These are phyloP conservation scores for Sterna hirundo DNA, from an alignment of 2,113 vertebrate species.

Conservation along the genomic window DNA sequence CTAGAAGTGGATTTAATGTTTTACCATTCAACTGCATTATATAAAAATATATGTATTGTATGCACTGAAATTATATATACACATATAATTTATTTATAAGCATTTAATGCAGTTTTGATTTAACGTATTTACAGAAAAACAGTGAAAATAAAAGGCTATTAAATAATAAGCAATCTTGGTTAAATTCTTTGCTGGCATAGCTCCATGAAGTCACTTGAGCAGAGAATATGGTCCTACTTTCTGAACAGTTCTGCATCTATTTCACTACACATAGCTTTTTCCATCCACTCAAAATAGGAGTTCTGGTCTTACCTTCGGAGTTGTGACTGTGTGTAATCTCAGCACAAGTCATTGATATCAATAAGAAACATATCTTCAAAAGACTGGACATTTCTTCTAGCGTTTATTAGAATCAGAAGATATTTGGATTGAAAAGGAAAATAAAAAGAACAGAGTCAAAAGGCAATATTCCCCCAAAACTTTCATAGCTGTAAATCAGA, in stretches of 20 bases:
- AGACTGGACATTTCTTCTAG: constrained; percentile 54
- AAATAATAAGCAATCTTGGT: background rate
- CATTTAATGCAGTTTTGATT: background rate
- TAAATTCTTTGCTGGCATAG: background rate
- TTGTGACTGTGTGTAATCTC: background rate
- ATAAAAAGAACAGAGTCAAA: constrained; percentile 22
- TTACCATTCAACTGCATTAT: background rate
- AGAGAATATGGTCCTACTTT: background rate
- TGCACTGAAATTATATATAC: background rate
- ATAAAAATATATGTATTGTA: background rate
- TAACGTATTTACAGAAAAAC: background rate
- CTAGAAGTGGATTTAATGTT: background rate
- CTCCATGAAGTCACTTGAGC: background rate
- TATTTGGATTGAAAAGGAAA: constrained; percentile 7
- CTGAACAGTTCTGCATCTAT: background rate
- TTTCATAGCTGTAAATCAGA: background rate
- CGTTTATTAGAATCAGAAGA: constrained; percentile 9
- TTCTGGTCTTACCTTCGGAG: constrained; percentile 69
- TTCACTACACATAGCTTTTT: background rate
- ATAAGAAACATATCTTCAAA: constrained; percentile 17
- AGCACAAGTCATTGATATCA: constrained; percentile 45
- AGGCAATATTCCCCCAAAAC: constrained; percentile 1
- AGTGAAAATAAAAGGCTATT: background rate
- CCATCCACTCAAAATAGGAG: background rate
- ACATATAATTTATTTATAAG: background rate